phyloP scores from a whole-genome alignment of 2,888 invertebrate genomes.

The Andrena minutula region DNA sequence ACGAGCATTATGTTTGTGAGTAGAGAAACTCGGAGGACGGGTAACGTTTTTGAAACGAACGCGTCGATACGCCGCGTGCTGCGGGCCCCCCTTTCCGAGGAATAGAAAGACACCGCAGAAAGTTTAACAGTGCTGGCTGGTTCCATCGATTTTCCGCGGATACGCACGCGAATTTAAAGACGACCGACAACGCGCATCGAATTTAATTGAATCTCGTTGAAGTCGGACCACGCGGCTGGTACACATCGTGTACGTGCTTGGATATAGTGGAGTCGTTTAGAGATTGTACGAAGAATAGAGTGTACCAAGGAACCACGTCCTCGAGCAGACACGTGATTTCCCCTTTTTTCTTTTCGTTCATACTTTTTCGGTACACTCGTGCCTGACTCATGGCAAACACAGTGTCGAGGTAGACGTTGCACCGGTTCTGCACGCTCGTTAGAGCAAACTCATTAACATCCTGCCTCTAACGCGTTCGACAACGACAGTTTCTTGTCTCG shows the following conservation, averaged over 20 bases:
- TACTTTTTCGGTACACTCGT: conserved; percentile 11
- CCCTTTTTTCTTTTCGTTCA: background rate
- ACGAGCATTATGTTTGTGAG: conserved; percentile 35
- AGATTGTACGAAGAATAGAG: background rate
- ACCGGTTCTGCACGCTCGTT: conserved; percentile 58
- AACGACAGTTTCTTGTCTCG: conserved; percentile 52
- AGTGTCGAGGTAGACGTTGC: conserved; percentile 34
- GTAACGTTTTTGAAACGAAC: conserved; percentile 29
- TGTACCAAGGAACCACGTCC: background rate
- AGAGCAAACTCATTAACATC: conserved; percentile 70
- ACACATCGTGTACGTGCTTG: background rate
- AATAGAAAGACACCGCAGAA: background rate
- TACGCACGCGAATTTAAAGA: conserved; percentile 23
- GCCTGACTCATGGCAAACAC: conserved; percentile 25
- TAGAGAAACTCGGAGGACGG: conserved; percentile 25
- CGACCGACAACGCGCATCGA: background rate
- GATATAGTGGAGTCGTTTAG: background rate
- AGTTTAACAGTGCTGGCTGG: background rate
- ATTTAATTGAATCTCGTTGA: background rate
- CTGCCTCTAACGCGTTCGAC: conserved; percentile 65
- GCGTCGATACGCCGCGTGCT: background rate
- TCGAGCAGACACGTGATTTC: conserved; percentile 4
- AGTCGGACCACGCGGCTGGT: background rate
- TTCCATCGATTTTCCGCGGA: conserved; percentile 21
- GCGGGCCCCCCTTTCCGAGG: background rate